Percentiles rank a stretch among this genome's conserved stretches.
Evolutionary conservation across 2,113 vertebrate genomes (phyloP).

Genomic region (Sinocyclocheilus maitianheensis): DNA sequence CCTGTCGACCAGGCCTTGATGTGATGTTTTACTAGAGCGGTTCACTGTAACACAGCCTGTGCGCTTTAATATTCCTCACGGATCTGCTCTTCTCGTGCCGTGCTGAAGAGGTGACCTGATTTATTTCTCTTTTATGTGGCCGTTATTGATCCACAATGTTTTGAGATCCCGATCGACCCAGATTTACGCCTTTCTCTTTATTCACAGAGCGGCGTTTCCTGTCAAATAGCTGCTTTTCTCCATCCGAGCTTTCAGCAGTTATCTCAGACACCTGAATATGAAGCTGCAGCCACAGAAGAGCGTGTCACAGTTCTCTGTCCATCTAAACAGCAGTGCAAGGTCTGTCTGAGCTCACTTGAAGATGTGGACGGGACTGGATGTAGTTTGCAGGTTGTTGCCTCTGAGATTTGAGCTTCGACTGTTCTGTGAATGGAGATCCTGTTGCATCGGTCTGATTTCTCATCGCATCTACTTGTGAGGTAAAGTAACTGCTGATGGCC

Average conservation of each 20-base stretch:
- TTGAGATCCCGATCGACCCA: constrained; percentile 42
- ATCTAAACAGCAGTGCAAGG: neutral
- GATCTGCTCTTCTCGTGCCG: neutral
- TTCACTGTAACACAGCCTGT: neutral
- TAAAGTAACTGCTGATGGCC: neutral
- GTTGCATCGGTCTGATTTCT: neutral
- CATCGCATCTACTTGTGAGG: neutral
- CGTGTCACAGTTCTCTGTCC: neutral
- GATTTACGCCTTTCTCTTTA: constrained; percentile 17
- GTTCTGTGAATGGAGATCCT: neutral
- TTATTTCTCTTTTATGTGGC: constrained; percentile 39
- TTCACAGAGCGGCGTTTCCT: constrained; percentile 5
- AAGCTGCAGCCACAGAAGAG: neutral
- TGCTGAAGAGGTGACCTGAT: constrained; percentile 13
- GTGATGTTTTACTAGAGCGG: neutral
- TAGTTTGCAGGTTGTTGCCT: neutral
- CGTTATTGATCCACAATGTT: constrained; percentile 41
- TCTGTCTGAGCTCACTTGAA: neutral
- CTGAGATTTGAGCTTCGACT: neutral
- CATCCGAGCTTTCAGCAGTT: neutral
- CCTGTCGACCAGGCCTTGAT: neutral
- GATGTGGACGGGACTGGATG: neutral
- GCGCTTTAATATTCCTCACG: neutral
- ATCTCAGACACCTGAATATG: constrained; percentile 5
- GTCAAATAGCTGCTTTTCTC: constrained; percentile 11